Evolutionary conservation across 92 coral and sea anemone species (phyloP).

Genomic region (Siderastrea radians): DNA sequence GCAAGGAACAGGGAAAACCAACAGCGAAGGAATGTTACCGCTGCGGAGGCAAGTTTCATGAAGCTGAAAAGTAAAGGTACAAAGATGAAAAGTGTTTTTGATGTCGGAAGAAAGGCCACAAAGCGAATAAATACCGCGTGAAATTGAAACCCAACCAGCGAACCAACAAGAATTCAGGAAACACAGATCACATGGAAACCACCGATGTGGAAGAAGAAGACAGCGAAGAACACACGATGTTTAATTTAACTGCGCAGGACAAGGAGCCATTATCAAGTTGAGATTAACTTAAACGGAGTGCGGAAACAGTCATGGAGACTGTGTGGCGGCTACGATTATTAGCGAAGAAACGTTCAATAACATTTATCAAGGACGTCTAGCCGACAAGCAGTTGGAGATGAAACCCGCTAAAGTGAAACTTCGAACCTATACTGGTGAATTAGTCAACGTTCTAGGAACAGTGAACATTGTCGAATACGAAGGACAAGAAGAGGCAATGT

Average conservation of each 20-base stretch:
- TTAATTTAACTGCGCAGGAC: slow-evolving; percentile 5
- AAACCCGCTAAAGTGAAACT: slow-evolving; percentile 37
- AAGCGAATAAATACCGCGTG: slow-evolving; percentile 1
- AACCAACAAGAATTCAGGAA: not conserved
- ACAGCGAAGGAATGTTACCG: slow-evolving; percentile 34
- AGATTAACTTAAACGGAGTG: slow-evolving; percentile 17
- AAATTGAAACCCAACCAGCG: slow-evolving; percentile 6
- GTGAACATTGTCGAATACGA: slow-evolving; percentile 37
- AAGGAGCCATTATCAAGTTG: slow-evolving; percentile 24
- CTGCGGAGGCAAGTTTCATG: slow-evolving; percentile 41
- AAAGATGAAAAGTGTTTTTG: slow-evolving; percentile 20
- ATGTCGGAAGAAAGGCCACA: slow-evolving; percentile 25
- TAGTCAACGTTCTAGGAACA: slow-evolving; percentile 58
- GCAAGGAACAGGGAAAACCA: not conserved
- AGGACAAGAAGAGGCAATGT: slow-evolving; percentile 20
- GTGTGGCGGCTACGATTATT: slow-evolving; percentile 25
- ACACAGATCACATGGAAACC: slow-evolving; percentile 18
- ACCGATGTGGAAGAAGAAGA: slow-evolving; percentile 12
- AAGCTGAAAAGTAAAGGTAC: slow-evolving; percentile 28
- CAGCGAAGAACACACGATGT: slow-evolving; percentile 14
- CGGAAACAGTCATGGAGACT: slow-evolving; percentile 1
- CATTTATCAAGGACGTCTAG: not conserved
- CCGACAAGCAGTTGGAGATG: not conserved
- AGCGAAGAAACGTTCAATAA: slow-evolving; percentile 26
- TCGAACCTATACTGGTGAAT: slow-evolving; percentile 65